phyloP scores from a whole-genome alignment of 2,888 invertebrate species.

The Dryadula phaetusa region DNA sequence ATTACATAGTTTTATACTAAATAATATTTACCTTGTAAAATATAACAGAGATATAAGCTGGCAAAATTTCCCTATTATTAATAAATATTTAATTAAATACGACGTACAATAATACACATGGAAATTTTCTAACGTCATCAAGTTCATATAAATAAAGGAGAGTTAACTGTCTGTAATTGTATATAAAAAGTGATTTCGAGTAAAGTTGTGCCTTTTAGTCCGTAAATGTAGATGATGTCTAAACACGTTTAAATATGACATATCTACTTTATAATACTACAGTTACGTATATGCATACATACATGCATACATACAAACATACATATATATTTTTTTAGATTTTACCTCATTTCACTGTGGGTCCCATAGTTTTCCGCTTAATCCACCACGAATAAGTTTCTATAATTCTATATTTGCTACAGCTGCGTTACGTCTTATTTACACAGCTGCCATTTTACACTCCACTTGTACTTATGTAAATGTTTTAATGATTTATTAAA shows the following conservation, averaged over 20 bases:
- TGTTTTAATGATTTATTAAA: conserved; percentile 1
- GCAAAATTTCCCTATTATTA: no score
- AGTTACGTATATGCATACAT: no score
- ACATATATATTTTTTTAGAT: no score
- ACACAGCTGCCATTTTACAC: conserved; percentile 58
- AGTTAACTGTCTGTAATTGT: no score
- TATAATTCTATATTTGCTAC: conserved; percentile 63
- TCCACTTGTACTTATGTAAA: neutral
- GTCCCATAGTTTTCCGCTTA: conserved; percentile 60
- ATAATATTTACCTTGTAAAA: neutral
- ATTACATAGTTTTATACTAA: no score
- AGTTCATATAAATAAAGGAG: no score
- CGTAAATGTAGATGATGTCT: neutral
- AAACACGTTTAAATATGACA: neutral
- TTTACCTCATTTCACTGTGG: conserved; percentile 34
- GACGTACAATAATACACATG: no score
- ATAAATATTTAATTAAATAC: no score
- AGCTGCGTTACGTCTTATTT: conserved; percentile 62
- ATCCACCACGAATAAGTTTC: conserved; percentile 66
- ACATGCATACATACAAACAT: no score
- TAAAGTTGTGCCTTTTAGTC: no score
- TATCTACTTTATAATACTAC: neutral
- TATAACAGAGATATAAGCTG: neutral
- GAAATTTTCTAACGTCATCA: no score
- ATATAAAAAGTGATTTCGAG: no score